Base-by-base conservation (phyloP, 1,140 invertebrate genomes). In the Diabrotica virgifera region DNA sequence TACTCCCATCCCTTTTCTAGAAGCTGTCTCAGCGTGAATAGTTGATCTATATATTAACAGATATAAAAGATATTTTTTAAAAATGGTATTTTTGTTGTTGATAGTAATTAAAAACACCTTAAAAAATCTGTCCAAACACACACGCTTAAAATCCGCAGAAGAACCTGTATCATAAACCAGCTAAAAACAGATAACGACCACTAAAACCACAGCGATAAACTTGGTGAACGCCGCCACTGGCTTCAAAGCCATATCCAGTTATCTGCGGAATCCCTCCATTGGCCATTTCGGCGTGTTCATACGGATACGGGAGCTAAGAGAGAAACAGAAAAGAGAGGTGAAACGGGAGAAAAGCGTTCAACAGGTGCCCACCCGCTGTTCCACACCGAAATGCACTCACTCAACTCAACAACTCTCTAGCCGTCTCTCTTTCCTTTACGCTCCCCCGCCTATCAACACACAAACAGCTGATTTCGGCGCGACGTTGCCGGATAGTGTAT, bases 191-290 rank as follows among this genome's bases (percentile, higher is more conserved):
- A 24, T 24, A 24, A 24, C 24, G 24, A 24, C 24, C 24, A 24
- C 24, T 24, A 24, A 24, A 46, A 46, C 40, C 40, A n/a, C n/a
- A 46, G 6, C 40, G 40, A 46, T 46, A 10, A 8, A 24, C 24
- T 24, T n/a, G 8, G 40, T n/a, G 40, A 46, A n/a, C n/a, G n/a
- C 40, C 58, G 58, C 58, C 40, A 13, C 37, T 59, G 58, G 40
- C 37, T 13, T 36, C 40, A 59, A 46, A 46, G n/a, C 58, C 58
- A 59, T 37, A 59, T 59, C 58, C 11, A 10, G 12, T 37, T 50
- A 59, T 59, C 38, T 50, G 58, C 58, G 24, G 38, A 59, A 59
- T 59, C 58, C 52, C 46, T 51, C 46, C 58, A 59, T 59, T 59
- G 58, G 58, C 58, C 58, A 59, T 59, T 59, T 59, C 58, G 38